phyloP scores from a whole-genome alignment of 2,797 vertebrate species.

The Sebastes itinus region DNA sequence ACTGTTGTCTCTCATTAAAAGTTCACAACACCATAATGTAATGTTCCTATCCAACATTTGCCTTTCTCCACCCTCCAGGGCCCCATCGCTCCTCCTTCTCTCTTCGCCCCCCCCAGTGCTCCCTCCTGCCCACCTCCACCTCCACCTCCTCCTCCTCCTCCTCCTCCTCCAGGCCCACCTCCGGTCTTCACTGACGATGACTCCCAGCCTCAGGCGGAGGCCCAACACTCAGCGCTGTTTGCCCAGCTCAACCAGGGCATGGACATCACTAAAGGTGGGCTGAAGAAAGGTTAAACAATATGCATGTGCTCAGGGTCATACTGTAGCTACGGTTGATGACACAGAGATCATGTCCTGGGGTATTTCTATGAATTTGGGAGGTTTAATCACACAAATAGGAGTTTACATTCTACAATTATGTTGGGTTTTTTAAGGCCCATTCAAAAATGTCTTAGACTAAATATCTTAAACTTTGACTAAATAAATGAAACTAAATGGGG shows the following conservation, averaged over 20 bases:
- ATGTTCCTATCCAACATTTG: not conserved
- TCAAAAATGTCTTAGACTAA: not conserved
- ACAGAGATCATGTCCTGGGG: not conserved
- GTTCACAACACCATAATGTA: not conserved
- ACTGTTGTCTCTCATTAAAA: not conserved
- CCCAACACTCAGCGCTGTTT: constrained; percentile 90
- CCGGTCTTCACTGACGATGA: constrained; percentile 78
- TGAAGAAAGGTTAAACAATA: not conserved
- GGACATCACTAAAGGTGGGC: constrained; percentile 91
- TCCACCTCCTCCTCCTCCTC: constrained; percentile 82
- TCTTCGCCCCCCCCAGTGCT: constrained; percentile 63
- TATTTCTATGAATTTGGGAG: not conserved
- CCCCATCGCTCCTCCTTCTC: constrained; percentile 82
- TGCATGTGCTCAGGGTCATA: no score
- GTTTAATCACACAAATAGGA: not conserved
- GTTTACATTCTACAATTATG: not conserved
- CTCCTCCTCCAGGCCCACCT: constrained; percentile 89
- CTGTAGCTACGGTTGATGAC: not conserved
- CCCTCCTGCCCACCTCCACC: constrained; percentile 68
- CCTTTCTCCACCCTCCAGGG: constrained; percentile 63
- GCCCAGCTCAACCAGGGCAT: constrained; percentile 96
- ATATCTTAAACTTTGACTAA: no score
- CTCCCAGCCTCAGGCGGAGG: constrained; percentile 66
- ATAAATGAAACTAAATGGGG: not conserved
- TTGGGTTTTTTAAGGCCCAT: not conserved